A percentile compares a stretch with the other conserved stretches of the same genome.
Evolutionary conservation across 64 coral and sea anemone species (phyloP).

Genomic region (Anthopleura sola): DNA sequence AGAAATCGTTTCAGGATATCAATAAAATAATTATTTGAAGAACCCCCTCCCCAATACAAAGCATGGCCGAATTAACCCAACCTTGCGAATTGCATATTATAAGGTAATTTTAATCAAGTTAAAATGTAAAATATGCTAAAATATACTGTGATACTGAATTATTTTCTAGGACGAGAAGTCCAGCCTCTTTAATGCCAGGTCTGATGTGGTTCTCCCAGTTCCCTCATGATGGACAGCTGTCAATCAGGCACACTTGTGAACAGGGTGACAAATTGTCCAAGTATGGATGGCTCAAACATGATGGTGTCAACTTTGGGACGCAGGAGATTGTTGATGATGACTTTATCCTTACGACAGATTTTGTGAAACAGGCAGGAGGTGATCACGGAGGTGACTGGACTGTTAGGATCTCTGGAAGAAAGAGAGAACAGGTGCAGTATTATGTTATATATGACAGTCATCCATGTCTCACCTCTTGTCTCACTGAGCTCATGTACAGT

Average conservation of each 20-base stretch:
- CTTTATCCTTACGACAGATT: slow-evolving; percentile 84
- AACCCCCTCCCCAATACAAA: no score
- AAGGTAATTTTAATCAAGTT: neutral
- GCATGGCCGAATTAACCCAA: no score
- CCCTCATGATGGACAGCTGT: slow-evolving; percentile 66
- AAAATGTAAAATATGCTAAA: neutral
- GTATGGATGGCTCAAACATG: slow-evolving; percentile 98
- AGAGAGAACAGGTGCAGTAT: slow-evolving; percentile 6
- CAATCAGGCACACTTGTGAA: slow-evolving; percentile 92
- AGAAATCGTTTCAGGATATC: no score
- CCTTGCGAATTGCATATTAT: no score
- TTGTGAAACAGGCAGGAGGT: slow-evolving; percentile 73
- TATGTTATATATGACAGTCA: no score
- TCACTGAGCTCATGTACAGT: no score
- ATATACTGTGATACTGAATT: neutral
- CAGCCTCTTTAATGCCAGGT: slow-evolving; percentile 87
- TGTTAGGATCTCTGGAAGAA: slow-evolving; percentile 70
- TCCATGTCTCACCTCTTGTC: no score
- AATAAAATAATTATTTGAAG: no score
- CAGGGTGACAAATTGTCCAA: slow-evolving; percentile 77
- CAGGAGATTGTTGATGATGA: slow-evolving; percentile 91
- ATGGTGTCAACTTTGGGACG: slow-evolving; percentile 88
- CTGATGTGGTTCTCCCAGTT: slow-evolving; percentile 94
- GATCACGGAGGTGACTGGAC: slow-evolving; percentile 94
- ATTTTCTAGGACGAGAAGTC: slow-evolving; percentile 66